These are phyloP conservation scores for Dendrocincla fuliginosa DNA, from an alignment of 2,797 vertebrate species.

Conservation along the genomic window DNA sequence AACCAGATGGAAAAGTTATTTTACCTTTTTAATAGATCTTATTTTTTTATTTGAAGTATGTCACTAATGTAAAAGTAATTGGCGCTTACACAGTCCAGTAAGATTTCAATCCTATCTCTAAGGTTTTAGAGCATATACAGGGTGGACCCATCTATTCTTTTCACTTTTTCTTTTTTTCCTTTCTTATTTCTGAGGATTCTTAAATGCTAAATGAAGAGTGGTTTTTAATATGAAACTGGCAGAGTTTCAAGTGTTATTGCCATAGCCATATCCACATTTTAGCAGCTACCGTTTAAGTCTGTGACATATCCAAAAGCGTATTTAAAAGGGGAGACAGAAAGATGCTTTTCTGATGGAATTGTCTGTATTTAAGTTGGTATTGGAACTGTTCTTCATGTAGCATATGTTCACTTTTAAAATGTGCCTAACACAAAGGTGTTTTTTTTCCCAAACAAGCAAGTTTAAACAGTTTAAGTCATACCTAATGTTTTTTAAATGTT, in stretches of 20 bases:
- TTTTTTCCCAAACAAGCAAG: constrained; percentile 46
- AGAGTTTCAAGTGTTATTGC: constrained; percentile 47
- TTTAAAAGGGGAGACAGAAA: constrained; percentile 8
- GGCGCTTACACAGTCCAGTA: constrained; percentile 53
- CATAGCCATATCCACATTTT: constrained; percentile 22
- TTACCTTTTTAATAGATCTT: constrained; percentile 76
- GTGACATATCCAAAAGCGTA: not conserved
- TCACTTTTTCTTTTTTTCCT: not conserved
- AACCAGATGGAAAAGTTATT: constrained; percentile 63
- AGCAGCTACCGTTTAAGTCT: constrained; percentile 12
- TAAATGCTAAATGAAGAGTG: constrained; percentile 57
- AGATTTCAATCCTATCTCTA: constrained; percentile 64
- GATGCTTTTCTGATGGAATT: constrained; percentile 26
- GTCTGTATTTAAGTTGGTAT: constrained; percentile 43
- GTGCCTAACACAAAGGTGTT: constrained; percentile 68
- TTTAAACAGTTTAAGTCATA: constrained; percentile 51
- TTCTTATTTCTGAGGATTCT: constrained; percentile 30
- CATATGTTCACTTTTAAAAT: constrained; percentile 60
- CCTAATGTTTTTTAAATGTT: constrained; percentile 33
- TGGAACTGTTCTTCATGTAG: constrained; percentile 61
- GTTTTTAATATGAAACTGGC: constrained; percentile 68
- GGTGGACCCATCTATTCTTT: constrained; percentile 35
- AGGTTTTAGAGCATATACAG: constrained; percentile 61
- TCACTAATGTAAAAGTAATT: constrained; percentile 64
- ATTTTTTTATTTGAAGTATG: constrained; percentile 78